Base-by-base conservation (phyloP, 2,113 vertebrate species). In the Cebidichthys violaceus region DNA sequence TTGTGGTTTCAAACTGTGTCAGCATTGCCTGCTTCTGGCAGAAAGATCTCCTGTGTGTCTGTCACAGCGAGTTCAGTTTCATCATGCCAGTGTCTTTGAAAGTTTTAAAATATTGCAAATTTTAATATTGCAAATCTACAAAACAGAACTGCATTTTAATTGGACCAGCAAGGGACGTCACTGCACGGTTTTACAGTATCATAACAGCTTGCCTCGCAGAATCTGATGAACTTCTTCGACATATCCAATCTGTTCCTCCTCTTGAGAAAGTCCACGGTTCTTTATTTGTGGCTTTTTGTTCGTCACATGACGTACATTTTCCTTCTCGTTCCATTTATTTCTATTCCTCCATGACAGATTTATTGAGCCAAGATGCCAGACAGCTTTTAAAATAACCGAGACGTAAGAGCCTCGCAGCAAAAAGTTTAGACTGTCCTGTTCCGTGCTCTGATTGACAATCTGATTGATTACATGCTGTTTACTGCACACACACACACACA, bases 331-430 rank as follows among this genome's bases (percentile, higher is more conserved):
- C 18, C 60, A 83, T 88, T 70, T 77, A 52, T 64, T 81, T 61
- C 60, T 64, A 52, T 70, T 37, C 22, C 71, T 47, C 61, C 75
- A 31, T 78, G 88, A 84, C 82, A 77, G 79, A 81, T 88, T 85
- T 75, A 69, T 47, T 31, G 59, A 73, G 79, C 68, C 83, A 86
- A 70, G 43, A 77, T 15, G 71, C 79, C 84, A 87, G 85, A 67
- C 81, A 31, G 75, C 39, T 72, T 90, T 77, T 68, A 81, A 84
- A 85, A 90, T 83, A 90, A 85, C 67, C 75, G 62, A 50, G 66
- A 82, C 54, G 3, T n/a, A 22, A 82, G 14, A 79, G 75, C 55
- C 78, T 82, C 3, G 27, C 59, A 78, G 82, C 67, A 4, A 60
- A 79, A 85, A 59, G 3, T 79, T 81, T 6, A 33, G 60, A 83